A percentile compares a stretch with the other conserved stretches of the same genome.
phyloP scores from a whole-genome alignment of 2,888 invertebrate species.

The Ernsta delagoae region DNA sequence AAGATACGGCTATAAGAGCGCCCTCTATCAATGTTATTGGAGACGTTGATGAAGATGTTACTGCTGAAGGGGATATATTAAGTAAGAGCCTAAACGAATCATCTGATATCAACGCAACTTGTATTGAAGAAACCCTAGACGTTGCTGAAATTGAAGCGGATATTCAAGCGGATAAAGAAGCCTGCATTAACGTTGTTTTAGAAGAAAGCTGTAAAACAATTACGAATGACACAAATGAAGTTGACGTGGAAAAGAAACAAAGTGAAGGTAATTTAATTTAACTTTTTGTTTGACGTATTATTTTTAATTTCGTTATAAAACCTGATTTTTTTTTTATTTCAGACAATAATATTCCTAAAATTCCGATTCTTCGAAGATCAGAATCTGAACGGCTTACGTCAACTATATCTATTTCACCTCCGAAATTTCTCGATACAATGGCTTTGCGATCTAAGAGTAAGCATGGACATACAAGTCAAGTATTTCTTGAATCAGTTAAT shows the following conservation, averaged over 20 bases:
- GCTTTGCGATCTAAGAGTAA: slow-evolving; percentile 88
- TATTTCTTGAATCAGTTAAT: slow-evolving; percentile 81
- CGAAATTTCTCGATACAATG: slow-evolving; percentile 93
- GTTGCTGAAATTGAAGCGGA: slow-evolving; percentile 52
- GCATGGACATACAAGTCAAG: slow-evolving; percentile 86
- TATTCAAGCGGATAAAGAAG: slow-evolving; percentile 41
- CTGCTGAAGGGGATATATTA: slow-evolving; percentile 68
- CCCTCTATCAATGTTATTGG: slow-evolving; percentile 48
- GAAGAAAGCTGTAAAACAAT: slow-evolving; percentile 36
- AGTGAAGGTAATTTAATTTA: slow-evolving; percentile 28
- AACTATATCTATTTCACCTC: slow-evolving; percentile 75
- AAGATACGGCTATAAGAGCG: slow-evolving; percentile 59
- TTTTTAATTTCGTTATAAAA: too few relatives aligned
- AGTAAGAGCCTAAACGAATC: slow-evolving; percentile 61
- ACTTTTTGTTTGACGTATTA: too few relatives aligned
- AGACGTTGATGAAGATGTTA: slow-evolving; percentile 48
- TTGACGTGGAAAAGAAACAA: slow-evolving; percentile 52
- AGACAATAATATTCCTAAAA: slow-evolving; percentile 76
- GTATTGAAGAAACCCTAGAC: slow-evolving; percentile 53
- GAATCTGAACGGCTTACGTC: slow-evolving; percentile 74
- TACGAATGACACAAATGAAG: slow-evolving; percentile 15
- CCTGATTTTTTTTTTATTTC: slow-evolving; percentile 52
- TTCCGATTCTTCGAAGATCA: slow-evolving; percentile 74
- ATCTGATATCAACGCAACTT: slow-evolving; percentile 13
- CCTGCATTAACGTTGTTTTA: slow-evolving; percentile 11